A percentile compares a stretch with the other conserved stretches of the same genome.
phyloP scores from a whole-genome alignment of 2,797 vertebrate genomes.

The Lutra lutra region DNA sequence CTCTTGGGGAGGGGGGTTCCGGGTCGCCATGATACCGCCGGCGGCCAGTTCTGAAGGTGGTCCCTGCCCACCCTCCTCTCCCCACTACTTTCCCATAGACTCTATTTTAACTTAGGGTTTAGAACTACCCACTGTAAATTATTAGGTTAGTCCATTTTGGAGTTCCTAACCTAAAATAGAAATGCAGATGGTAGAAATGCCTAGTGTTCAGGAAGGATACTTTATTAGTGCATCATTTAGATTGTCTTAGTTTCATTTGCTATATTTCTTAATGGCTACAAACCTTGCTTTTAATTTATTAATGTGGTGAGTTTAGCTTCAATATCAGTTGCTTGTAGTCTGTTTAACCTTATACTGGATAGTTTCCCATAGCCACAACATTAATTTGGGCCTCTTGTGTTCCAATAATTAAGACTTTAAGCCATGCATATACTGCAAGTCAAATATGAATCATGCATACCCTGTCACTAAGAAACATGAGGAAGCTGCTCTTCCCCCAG shows the following conservation, averaged over 20 bases:
- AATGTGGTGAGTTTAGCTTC: neutral
- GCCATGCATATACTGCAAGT: neutral
- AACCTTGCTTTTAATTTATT: neutral
- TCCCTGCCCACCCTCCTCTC: slow-evolving; percentile 68
- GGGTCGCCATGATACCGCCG: too few relatives aligned
- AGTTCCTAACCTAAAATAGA: neutral
- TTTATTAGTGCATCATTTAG: neutral
- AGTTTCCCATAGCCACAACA: neutral
- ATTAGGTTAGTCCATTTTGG: neutral
- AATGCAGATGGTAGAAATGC: neutral
- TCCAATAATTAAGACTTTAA: neutral
- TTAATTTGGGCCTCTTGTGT: neutral
- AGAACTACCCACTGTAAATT: neutral
- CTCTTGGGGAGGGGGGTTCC: too few relatives aligned
- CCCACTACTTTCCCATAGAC: slow-evolving; percentile 58
- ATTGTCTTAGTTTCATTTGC: neutral
- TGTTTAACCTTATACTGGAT: neutral
- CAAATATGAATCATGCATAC: neutral
- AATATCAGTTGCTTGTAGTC: neutral
- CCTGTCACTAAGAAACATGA: neutral
- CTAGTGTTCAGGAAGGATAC: neutral
- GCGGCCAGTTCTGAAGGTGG: slow-evolving; percentile 46
- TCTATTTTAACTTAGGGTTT: neutral
- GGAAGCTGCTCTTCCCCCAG: neutral
- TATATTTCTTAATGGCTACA: neutral